A percentile compares a stretch with the other conserved stretches of the same genome.
Conservation (phyloP, 2,113 vertebrate species). For the Setophaga coronata region DNA sequence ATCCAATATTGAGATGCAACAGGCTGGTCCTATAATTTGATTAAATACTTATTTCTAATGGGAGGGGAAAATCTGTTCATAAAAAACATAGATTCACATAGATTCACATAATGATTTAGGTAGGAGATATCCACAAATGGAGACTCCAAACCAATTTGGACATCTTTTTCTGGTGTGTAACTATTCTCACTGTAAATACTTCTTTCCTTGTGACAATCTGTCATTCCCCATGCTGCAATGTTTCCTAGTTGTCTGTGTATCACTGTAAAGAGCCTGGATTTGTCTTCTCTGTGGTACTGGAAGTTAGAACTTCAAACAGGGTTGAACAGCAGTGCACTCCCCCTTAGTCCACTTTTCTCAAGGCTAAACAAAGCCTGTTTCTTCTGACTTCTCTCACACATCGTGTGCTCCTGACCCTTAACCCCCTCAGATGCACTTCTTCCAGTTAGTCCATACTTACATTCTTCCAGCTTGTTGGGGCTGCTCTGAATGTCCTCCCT, state of each 20-base stretch:
- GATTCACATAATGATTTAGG: neutral
- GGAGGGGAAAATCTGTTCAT: neutral
- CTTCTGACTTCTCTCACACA: neutral
- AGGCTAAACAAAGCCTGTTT: neutral
- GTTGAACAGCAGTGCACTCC: neutral
- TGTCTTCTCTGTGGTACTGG: neutral
- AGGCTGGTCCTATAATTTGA: neutral
- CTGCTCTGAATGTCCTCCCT: neutral
- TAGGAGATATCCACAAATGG: neutral
- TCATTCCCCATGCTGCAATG: neutral
- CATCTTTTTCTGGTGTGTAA: neutral
- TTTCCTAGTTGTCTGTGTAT: neutral
- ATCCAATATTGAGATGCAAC: neutral
- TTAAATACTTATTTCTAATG: neutral
- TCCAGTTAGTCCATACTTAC: neutral
- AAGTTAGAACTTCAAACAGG: neutral
- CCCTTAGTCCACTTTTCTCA: neutral
- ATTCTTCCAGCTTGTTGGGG: neutral
- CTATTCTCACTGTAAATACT: neutral
- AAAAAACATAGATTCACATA: neutral
- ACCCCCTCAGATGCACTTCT: neutral
- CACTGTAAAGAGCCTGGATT: neutral
- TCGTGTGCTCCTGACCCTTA: fast-evolving
- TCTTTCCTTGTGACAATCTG: neutral
- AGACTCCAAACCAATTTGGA: neutral